Evolutionary conservation across 2,888 invertebrate genomes (phyloP).

Genomic region (Dryobota labecula): DNA sequence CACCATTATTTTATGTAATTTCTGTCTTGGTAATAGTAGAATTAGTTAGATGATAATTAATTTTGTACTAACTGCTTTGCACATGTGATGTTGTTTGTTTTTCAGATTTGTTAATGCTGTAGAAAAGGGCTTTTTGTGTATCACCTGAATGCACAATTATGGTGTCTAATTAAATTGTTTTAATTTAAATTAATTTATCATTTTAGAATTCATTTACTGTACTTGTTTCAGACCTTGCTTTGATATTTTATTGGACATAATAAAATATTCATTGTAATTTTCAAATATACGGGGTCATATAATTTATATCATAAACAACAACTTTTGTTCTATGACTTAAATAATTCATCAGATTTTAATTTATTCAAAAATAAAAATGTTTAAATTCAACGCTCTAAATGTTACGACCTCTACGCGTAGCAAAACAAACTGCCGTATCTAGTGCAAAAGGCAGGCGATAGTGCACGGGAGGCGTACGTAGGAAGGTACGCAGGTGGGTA

Average conservation of each 20-base stretch:
- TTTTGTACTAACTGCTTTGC: conserved; percentile 53
- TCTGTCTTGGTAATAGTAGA: conserved; percentile 30
- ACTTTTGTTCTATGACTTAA: too few species aligned
- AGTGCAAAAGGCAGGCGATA: too few species aligned
- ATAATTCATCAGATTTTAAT: too few species aligned
- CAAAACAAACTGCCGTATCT: too few species aligned
- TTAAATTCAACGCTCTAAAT: too few species aligned
- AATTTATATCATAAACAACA: too few species aligned
- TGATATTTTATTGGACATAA: neutral
- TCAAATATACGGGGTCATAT: too few species aligned
- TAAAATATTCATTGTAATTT: neutral
- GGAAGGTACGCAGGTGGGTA: too few species aligned
- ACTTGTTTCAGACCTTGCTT: conserved; percentile 1
- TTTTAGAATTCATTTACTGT: neutral
- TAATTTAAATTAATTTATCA: neutral
- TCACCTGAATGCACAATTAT: conserved; percentile 22
- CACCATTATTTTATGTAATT: conserved; percentile 30
- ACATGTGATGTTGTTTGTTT: conserved; percentile 49
- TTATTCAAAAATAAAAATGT: too few species aligned
- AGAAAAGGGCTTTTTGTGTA: conserved; percentile 54
- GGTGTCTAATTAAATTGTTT: conserved; percentile 11
- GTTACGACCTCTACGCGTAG: too few species aligned
- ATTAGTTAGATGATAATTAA: conserved; percentile 24
- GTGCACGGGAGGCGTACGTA: too few species aligned
- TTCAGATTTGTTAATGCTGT: conserved; percentile 60